A percentile compares a stretch with the other conserved stretches of the same genome.
Evolutionary conservation across 2,797 vertebrate species (phyloP).

Genomic region (Sebastes matsubarae): DNA sequence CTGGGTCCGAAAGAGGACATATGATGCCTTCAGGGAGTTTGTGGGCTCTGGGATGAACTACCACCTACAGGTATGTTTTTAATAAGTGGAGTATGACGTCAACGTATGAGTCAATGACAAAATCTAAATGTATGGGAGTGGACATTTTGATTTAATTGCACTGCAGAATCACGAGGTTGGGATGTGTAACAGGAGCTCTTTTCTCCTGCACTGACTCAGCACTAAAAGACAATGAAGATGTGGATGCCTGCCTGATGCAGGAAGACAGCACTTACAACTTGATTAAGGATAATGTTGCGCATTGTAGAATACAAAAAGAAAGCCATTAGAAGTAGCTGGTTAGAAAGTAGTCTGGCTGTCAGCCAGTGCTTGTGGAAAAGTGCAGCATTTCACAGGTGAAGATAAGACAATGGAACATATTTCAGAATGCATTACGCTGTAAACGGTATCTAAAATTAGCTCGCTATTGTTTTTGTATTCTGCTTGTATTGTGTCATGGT

Average conservation of each 20-base stretch:
- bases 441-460: background rate
- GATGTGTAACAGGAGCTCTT: background rate
- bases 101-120: background rate
- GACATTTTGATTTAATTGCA: background rate
- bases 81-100: background rate
- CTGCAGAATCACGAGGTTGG: background rate
- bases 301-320: background rate
- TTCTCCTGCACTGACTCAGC: background rate
- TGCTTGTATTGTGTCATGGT: background rate
- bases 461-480: background rate
- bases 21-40: slow-evolving; percentile 94
- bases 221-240: slow-evolving; percentile 1
- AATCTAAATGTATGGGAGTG: background rate
- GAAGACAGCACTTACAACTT: background rate
- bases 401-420: background rate
- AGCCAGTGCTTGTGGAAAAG: background rate
- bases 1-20: slow-evolving; percentile 96
- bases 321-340: background rate
- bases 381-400: background rate
- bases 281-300: slow-evolving; percentile 5
- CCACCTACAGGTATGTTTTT: slow-evolving; percentile 89
- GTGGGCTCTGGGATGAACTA: slow-evolving; percentile 97
- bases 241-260: background rate
- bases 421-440: background rate
- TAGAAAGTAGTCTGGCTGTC: slow-evolving; percentile 5